These are phyloP conservation scores for Epinephelus lanceolatus DNA, from an alignment of 2,113 vertebrate species.

Conservation along the genomic window DNA sequence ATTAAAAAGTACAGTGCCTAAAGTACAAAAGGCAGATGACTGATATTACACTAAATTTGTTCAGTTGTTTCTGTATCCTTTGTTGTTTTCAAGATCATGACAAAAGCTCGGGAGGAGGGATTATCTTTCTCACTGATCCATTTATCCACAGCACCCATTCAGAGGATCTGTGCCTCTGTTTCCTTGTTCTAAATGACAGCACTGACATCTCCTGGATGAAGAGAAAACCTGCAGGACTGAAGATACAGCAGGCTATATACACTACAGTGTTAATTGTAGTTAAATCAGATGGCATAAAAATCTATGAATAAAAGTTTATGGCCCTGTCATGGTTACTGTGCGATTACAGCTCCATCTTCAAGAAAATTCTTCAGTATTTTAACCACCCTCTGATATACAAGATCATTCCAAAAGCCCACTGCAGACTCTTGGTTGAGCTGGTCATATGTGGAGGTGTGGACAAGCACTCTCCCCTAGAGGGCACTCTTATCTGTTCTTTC, in stretches of 20 bases:
- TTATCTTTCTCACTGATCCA: constrained; percentile 14
- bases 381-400: background rate
- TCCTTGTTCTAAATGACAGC: background rate
- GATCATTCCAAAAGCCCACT: background rate
- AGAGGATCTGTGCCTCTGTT: background rate
- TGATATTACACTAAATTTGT: background rate
- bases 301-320: too few relatives aligned
- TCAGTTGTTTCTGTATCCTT: background rate
- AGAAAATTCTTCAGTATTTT: background rate
- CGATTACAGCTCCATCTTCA: background rate
- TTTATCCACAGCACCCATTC: background rate
- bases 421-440: background rate
- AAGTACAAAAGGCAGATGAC: background rate
- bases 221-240: background rate
- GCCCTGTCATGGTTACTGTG: background rate
- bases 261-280: background rate
- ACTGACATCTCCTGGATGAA: constrained; percentile 69
- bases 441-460: background rate
- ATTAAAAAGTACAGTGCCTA: background rate
- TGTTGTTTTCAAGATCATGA: background rate
- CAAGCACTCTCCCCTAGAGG: constrained; percentile 31
- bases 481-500: background rate
- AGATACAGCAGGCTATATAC: background rate
- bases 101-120: background rate
- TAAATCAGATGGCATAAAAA: too few relatives aligned